Base-by-base conservation (phyloP, 2,797 vertebrate genomes). In the Spondyliosoma cantharus region DNA sequence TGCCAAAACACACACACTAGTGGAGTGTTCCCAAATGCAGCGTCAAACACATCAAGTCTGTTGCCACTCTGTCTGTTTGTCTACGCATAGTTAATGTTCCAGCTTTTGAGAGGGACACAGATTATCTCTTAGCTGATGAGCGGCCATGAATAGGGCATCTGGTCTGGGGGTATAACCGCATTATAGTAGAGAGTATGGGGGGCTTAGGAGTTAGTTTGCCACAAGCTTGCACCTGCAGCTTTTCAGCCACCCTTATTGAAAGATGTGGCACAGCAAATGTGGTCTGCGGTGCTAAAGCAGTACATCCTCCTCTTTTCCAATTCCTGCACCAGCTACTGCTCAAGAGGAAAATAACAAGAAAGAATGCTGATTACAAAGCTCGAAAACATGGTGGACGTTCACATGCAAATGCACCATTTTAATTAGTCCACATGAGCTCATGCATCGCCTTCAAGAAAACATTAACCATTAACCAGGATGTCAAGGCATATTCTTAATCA, bases 181-280 rank as follows among this genome's bases (percentile, higher is more conserved):
- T 84, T 81, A 63, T 50, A 83, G 57, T 20, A 64, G 64, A 2
- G 11, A 59, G 75, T 25, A 56, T 5, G 12, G 5, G 48, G 63
- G 49, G 76, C 53, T 78, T 71, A 46, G 82, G 52, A 78, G 71
- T 76, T 57, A 61, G 63, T 87, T 76, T 78, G 72, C 46, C 67
- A 78, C 65, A 59, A 79, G 78, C 68, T 82, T 83, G 85, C 91
- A 94, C 91, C 90, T 93, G 90, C 89, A 91, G 84, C 87, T 86
- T 88, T 89, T 92, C 86, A 84, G 76, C 71, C 57, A 17, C 50
- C 69, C 53, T 63, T 67, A 83, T 27, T 85, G 65, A 83, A 77
- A 81, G 60, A 82, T 82, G 76, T 67, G 81, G 72, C 65, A 70
- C 62, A 74, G 81, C 76, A 83, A 68, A 83, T 86, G 83, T 81